Evolutionary conservation across 2,797 vertebrate species (phyloP).

Genomic region (Psittacula derbiana): DNA sequence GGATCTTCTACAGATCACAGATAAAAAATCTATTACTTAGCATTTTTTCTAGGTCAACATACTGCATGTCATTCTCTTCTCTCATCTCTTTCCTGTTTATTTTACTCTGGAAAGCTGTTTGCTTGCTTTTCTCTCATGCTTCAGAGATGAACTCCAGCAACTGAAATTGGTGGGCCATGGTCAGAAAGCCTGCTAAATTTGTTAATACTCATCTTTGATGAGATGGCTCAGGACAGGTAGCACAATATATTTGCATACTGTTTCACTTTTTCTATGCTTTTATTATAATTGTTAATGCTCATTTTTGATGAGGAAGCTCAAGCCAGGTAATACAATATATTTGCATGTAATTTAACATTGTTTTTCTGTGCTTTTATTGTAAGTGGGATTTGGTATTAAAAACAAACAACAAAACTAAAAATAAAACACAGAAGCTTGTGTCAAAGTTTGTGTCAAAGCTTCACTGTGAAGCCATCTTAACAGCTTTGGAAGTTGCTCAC

Average conservation of each 20-base stretch:
- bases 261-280: background rate
- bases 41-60: conserved; percentile 3
- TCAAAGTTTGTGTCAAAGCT: background rate
- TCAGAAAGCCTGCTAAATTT: background rate
- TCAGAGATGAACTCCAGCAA: background rate
- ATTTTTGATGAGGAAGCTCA: background rate
- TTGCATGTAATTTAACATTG: background rate
- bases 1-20: background rate
- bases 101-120: background rate
- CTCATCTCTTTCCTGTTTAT: background rate
- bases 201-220: background rate
- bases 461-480: background rate
- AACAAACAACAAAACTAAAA: background rate
- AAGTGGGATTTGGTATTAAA: background rate
- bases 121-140: background rate
- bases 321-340: background rate
- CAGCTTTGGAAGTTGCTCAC: background rate
- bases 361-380: background rate
- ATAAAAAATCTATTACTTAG: conserved; percentile 5
- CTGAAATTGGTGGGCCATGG: background rate
- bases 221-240: background rate
- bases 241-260: background rate
- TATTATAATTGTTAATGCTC: background rate
- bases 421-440: background rate
- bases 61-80: background rate